Conservation (phyloP, 2,888 invertebrate species). For the Lydus trimaculatus region DNA sequence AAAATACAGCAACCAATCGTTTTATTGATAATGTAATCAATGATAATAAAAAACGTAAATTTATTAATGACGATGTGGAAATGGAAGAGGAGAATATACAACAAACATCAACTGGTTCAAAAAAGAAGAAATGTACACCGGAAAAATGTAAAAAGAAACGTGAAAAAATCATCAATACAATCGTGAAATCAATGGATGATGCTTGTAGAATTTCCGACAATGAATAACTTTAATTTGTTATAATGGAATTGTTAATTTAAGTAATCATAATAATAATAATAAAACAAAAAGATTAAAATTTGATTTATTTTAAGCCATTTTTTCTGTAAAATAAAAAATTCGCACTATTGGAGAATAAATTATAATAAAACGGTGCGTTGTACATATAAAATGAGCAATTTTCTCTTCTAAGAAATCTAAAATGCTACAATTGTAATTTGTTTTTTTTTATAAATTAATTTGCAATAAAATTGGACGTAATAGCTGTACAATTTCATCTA, state of each 20-base stretch:
- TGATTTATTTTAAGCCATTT: no score
- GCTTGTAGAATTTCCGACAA: conserved; percentile 54
- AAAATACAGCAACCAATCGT: conserved; percentile 37
- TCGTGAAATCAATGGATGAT: conserved; percentile 48
- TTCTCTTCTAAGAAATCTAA: no score
- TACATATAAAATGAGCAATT: no score
- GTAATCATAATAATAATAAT: no score
- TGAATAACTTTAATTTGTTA: conserved; percentile 30
- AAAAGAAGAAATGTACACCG: conserved; percentile 36
- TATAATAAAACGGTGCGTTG: no score
- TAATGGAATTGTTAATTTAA: neutral
- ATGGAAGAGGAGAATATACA: conserved; percentile 37
- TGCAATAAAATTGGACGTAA: conserved; percentile 3
- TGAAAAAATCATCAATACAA: conserved; percentile 46
- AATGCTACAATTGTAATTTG: no score
- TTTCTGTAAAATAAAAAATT: no score
- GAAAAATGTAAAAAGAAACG: conserved; percentile 36
- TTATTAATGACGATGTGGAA: conserved; percentile 40
- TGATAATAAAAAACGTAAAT: conserved; percentile 50
- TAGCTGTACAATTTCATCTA: neutral
- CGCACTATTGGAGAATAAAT: no score
- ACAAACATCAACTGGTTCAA: conserved; percentile 37
- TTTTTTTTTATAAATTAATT: no score
- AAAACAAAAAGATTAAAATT: no score
- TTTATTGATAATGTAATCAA: conserved; percentile 40